These are phyloP conservation scores for Dendropsophus ebraccatus DNA, from an alignment of 2,113 vertebrate species.

Conservation along the genomic window DNA sequence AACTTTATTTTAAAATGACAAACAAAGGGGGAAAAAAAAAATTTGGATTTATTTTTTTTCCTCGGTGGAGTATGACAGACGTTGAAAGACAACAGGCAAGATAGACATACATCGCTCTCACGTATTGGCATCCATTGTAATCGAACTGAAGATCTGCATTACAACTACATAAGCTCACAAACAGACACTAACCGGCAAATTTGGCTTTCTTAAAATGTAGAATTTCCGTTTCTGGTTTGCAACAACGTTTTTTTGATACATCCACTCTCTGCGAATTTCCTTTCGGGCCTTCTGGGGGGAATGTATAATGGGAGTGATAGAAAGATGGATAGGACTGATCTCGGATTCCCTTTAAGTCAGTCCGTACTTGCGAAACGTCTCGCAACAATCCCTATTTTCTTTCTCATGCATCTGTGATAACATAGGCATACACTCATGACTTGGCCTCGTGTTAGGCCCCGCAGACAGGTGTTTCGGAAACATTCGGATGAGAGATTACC, in stretches of 20 bases:
- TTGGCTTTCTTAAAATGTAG: conserved; percentile 11
- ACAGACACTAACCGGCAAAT: conserved; percentile 1
- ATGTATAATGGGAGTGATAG: background rate
- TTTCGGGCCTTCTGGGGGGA: background rate
- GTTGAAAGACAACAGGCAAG: conserved; percentile 18
- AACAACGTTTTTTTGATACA: conserved; percentile 13
- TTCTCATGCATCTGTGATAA: conserved; percentile 30
- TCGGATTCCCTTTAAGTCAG: no score
- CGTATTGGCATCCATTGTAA: background rate
- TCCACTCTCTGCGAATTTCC: conserved; percentile 25
- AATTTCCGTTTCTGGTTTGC: background rate
- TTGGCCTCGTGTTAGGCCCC: background rate
- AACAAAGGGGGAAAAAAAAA: conserved; percentile 18
- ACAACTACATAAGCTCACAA: background rate
- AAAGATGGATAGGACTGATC: background rate
- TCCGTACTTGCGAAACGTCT: background rate
- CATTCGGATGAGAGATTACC: conserved; percentile 3
- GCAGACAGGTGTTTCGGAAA: background rate
- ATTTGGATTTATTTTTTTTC: conserved; percentile 28
- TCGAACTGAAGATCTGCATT: background rate
- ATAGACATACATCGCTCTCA: conserved; percentile 17
- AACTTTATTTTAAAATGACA: conserved; percentile 43
- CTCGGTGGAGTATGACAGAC: conserved; percentile 32
- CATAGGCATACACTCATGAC: conserved; percentile 22
- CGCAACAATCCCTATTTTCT: background rate